phyloP scores from a whole-genome alignment of 2,797 vertebrate species.

The Podarcis siculus region DNA sequence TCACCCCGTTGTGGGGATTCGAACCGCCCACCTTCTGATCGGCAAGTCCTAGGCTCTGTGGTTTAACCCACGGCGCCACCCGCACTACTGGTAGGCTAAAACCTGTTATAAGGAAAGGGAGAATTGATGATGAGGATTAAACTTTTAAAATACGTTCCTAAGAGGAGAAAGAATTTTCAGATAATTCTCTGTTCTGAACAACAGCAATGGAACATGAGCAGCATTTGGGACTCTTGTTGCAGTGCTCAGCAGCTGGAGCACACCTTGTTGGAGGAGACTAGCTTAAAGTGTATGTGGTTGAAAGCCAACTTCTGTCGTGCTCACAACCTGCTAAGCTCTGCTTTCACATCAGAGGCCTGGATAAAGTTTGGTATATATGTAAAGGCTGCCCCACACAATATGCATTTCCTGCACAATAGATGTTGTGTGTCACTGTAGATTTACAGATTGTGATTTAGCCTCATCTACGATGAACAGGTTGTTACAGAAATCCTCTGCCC shows the following conservation, averaged over 20 bases:
- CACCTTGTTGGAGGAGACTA: too few relatives aligned
- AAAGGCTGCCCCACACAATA: background rate
- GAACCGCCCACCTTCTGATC: too few relatives aligned
- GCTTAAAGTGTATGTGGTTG: too few relatives aligned
- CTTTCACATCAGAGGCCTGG: background rate
- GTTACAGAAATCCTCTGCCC: background rate
- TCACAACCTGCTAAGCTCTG: background rate
- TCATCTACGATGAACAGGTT: background rate
- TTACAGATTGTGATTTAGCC: background rate
- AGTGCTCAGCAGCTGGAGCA: too few relatives aligned
- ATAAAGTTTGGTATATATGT: background rate
- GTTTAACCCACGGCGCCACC: too few relatives aligned
- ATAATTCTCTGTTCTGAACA: background rate
- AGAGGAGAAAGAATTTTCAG: background rate
- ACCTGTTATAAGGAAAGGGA: too few relatives aligned
- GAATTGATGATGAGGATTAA: too few relatives aligned
- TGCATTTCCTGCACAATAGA: background rate
- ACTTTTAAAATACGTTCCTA: background rate
- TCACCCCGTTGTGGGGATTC: too few relatives aligned
- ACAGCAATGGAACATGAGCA: background rate
- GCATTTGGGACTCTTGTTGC: background rate
- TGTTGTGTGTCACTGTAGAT: background rate
- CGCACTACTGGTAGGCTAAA: too few relatives aligned
- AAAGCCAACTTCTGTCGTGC: background rate
- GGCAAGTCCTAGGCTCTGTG: too few relatives aligned